These are phyloP conservation scores for Ammospiza caudacuta DNA, from an alignment of 2,113 vertebrate species.

Conservation along the genomic window DNA sequence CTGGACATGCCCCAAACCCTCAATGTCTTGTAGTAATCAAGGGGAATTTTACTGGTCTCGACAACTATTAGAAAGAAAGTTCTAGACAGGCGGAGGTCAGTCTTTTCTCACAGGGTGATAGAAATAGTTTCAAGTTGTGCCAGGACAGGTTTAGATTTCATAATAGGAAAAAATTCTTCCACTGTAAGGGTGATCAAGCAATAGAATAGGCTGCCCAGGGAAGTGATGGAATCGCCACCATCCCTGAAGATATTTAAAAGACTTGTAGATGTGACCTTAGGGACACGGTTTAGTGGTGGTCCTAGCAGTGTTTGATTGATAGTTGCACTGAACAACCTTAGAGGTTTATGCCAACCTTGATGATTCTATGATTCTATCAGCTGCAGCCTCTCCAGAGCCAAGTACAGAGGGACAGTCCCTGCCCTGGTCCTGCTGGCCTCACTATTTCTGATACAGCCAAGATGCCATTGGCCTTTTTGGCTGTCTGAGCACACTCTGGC, in stretches of 20 bases:
- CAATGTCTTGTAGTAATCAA: not conserved
- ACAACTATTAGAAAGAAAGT: not conserved
- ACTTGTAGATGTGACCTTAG: not conserved
- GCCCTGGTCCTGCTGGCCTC: not conserved
- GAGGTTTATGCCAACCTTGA: not conserved
- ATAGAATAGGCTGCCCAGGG: not conserved
- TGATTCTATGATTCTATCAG: not conserved
- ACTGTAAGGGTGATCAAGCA: not conserved
- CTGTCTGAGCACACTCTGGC: not conserved
- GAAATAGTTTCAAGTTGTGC: not conserved
- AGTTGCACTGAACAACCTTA: not conserved
- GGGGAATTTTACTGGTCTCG: fast-evolving
- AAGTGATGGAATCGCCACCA: not conserved
- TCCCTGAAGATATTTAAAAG: not conserved
- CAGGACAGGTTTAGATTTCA: not conserved
- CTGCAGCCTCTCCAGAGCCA: not conserved
- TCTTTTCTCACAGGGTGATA: not conserved
- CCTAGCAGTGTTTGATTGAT: not conserved
- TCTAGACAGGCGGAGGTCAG: not conserved
- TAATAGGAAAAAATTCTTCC: not conserved
- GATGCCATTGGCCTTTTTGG: not conserved
- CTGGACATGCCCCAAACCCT: not conserved
- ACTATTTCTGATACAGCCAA: not conserved
- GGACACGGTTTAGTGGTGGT: not conserved
- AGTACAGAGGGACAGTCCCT: not conserved